phyloP scores from a whole-genome alignment of 2,888 invertebrate genomes.

The Eulithis testata region DNA sequence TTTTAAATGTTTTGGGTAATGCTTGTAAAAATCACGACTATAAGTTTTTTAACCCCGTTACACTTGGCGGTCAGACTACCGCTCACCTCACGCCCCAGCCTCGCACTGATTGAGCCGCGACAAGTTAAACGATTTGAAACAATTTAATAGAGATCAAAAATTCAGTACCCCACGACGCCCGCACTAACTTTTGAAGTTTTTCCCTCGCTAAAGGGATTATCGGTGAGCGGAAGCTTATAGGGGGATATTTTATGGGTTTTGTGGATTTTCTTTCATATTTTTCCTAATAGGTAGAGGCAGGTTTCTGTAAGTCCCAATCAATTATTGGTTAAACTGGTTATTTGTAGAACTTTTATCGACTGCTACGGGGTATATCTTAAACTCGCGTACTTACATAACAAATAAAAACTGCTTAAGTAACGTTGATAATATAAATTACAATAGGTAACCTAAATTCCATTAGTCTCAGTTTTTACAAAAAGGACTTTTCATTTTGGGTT shows the following conservation, averaged over 20 bases:
- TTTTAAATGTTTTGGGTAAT: too few relatives aligned
- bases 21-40: too few relatives aligned
- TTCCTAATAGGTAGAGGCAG: slow-evolving; percentile 50
- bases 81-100: slow-evolving; percentile 49
- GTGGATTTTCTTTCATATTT: slow-evolving; percentile 69
- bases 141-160: slow-evolving; percentile 85
- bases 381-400: not conserved
- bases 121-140: slow-evolving; percentile 85
- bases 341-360: slow-evolving; percentile 24
- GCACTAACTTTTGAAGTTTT: slow-evolving; percentile 85
- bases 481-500: too few relatives aligned
- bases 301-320: slow-evolving; percentile 34
- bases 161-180: slow-evolving; percentile 76
- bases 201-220: slow-evolving; percentile 83
- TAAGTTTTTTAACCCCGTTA: too few relatives aligned
- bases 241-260: slow-evolving; percentile 78
- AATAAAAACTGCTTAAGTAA: too few relatives aligned
- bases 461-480: slow-evolving; percentile 8
- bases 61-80: too few relatives aligned
- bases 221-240: slow-evolving; percentile 72
- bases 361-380: slow-evolving; percentile 1
- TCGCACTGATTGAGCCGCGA: slow-evolving; percentile 83
- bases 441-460: too few relatives aligned
- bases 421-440: too few relatives aligned
- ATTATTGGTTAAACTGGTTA: slow-evolving; percentile 31